Percentiles rank a stretch among this genome's conserved stretches.
phyloP scores from a whole-genome alignment of 1,140 invertebrate species.

The Orchestia grillus region DNA sequence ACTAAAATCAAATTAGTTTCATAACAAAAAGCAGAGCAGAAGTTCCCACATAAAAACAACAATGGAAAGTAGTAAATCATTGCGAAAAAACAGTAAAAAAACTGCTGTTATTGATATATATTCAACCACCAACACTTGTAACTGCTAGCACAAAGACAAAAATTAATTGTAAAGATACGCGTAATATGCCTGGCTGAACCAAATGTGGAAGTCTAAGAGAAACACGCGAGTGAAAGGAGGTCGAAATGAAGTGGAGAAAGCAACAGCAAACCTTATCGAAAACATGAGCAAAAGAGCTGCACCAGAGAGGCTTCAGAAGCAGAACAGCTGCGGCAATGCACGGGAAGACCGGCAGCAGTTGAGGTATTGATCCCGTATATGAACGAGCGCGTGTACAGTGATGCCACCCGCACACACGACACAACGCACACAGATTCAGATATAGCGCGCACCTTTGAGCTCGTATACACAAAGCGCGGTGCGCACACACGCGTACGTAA shows the following conservation, averaged over 20 bases:
- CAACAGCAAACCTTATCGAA: not conserved
- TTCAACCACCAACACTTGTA: not conserved
- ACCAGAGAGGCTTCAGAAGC: not conserved
- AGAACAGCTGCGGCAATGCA: conserved; percentile 39
- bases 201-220: not conserved
- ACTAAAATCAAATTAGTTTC: not conserved
- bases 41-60: too few relatives aligned
- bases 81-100: not conserved
- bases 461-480: not conserved
- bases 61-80: not conserved
- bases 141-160: not conserved
- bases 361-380: conserved; percentile 27
- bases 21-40: too few relatives aligned
- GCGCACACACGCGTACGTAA: not conserved
- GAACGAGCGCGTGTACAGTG: not conserved
- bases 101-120: not conserved
- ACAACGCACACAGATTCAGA: not conserved
- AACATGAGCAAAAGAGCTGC: not conserved
- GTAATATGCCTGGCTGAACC: not conserved
- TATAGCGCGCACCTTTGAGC: not conserved
- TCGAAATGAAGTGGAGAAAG: not conserved
- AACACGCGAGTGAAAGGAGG: not conserved
- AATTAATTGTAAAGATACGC: not conserved
- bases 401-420: not conserved
- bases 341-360: not conserved